Evolutionary conservation across 2,797 vertebrate species (phyloP).

Genomic region (Anguilla obscura): DNA sequence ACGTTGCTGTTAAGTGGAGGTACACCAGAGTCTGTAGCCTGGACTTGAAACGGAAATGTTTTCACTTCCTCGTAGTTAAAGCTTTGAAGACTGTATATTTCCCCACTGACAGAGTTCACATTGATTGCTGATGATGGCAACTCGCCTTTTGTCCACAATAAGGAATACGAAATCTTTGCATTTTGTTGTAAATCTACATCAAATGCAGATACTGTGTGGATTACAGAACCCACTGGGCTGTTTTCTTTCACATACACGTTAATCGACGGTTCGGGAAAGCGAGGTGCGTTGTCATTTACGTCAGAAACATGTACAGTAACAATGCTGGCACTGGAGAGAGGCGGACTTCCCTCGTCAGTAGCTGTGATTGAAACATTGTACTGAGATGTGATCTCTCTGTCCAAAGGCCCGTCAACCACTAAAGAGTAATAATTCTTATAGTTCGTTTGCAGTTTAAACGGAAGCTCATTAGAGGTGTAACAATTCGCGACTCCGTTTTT

Average conservation of each 20-base stretch:
- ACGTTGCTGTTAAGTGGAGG: constrained; percentile 56
- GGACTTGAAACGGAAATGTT: constrained; percentile 50
- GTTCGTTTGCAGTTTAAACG: constrained; percentile 51
- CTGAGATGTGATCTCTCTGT: constrained; percentile 49
- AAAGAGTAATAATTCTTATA: constrained; percentile 57
- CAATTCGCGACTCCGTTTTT: constrained; percentile 66
- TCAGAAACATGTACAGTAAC: constrained; percentile 47
- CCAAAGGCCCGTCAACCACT: constrained; percentile 46
- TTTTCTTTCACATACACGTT: constrained; percentile 76
- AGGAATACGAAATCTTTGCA: constrained; percentile 48
- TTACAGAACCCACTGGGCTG: constrained; percentile 64
- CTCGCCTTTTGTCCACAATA: constrained; percentile 40
- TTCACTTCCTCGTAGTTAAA: constrained; percentile 52
- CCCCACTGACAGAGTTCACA: constrained; percentile 62
- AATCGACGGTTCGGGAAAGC: constrained; percentile 60
- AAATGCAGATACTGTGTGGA: constrained; percentile 68
- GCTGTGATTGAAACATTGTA: constrained; percentile 68
- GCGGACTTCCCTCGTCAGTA: constrained; percentile 64
- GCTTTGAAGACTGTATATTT: constrained; percentile 45
- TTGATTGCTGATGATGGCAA: constrained; percentile 35
- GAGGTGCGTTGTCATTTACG: constrained; percentile 71
- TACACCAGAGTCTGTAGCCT: constrained; percentile 10
- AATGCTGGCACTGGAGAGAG: constrained; percentile 48
- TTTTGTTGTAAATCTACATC: constrained; percentile 68
- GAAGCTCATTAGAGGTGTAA: constrained; percentile 35